Conservation (phyloP, 23 tunicate genomes). For the Trididemnum clinides region DNA sequence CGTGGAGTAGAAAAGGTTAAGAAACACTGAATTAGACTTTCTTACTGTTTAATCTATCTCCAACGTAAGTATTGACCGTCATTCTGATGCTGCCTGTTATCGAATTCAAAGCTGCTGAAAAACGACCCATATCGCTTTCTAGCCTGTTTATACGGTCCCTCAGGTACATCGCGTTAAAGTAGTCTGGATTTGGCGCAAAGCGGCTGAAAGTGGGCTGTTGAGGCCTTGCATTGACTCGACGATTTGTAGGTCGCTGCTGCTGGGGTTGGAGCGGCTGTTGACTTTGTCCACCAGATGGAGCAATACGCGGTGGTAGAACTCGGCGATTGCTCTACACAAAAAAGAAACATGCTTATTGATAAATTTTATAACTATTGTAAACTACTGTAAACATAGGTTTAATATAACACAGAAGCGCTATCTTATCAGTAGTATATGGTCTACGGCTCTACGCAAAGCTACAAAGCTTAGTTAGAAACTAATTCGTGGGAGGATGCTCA, state of each 20-base stretch:
- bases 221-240: neutral
- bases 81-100: constrained; percentile 19
- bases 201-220: constrained; percentile 13
- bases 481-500: too few species aligned
- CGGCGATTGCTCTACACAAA: constrained; percentile 3
- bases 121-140: constrained; percentile 30
- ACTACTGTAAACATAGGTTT: too few species aligned
- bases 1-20: too few species aligned
- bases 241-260: neutral
- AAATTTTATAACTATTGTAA: too few species aligned
- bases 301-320: neutral
- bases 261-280: neutral
- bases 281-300: neutral
- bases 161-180: constrained; percentile 18
- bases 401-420: too few species aligned
- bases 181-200: constrained; percentile 3
- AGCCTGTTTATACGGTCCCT: neutral
- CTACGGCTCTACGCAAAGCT: too few species aligned
- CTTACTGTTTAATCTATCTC: constrained; percentile 36
- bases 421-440: too few species aligned
- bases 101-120: constrained; percentile 20
- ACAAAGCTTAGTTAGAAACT: too few species aligned
- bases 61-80: neutral
- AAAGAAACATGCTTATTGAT: too few species aligned
- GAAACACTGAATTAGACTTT: too few species aligned